Base-by-base conservation (phyloP, 2,797 vertebrate species). In the Falco columbarius region DNA sequence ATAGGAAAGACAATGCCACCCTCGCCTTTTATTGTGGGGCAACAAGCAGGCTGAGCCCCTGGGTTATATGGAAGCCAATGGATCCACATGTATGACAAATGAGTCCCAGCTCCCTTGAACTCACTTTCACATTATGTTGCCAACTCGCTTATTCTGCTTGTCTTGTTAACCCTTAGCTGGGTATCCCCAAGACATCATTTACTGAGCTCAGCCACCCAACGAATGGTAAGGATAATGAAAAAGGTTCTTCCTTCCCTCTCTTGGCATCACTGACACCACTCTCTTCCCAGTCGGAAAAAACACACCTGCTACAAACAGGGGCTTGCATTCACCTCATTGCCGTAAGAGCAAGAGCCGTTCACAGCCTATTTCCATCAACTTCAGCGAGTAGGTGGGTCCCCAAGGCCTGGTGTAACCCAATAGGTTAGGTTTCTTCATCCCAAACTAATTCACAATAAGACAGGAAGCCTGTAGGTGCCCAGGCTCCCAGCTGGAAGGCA, bases 51-150 rank as follows among this genome's bases (percentile, higher is more conserved):
- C 81, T 34, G 62, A 86, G 63, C 56, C 74, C 63, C 30, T 88
- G 79, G 40, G 68, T 91, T 94, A 89, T 70, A 55, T 85, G 92
- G 83, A 83, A 93, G 49, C 77, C 89, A 82, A 22, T 17, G 81
- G 89, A 89, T 82, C 66, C 15, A 4, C 55, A 54, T 46, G 73
- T 89, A 75, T 40, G 68, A 96, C 86, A 96, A 93, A 85, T 44
- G 79, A 96, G 65, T 21, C 52, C 38, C 55, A 93, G 68, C 15
- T 51, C 36, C 65, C 79, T 85, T 2, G 2, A 82, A 93, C 59
- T 91, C 67, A 36, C 29, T 81, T 59, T 54, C 81, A 61, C n/a
- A 15, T 81, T 51, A 15, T 30, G 40, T 61, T 75, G 74, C 63
- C 80, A 92, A 89, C 49, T 82, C 0, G 0, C n/a, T 73, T 91